Conservation (phyloP, 2,113 vertebrate genomes). For the Petaurus breviceps region DNA sequence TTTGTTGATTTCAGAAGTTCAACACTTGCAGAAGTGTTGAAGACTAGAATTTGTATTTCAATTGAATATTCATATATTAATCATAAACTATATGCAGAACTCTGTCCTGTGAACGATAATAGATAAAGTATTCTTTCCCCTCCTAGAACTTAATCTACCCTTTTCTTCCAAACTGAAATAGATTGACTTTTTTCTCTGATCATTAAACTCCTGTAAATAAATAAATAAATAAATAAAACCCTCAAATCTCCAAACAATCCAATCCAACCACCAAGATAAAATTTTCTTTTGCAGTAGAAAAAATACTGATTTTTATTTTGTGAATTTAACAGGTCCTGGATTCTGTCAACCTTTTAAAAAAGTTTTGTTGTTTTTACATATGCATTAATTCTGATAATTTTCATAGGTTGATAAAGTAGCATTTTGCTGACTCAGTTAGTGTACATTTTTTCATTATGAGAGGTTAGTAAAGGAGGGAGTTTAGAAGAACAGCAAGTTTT, state of each 20-base stretch:
- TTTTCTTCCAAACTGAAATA: background rate
- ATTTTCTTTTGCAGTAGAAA: constrained; percentile 3
- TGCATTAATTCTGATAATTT: constrained; percentile 62
- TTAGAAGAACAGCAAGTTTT: constrained; percentile 76
- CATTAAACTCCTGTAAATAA: constrained; percentile 5
- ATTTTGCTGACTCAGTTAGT: constrained; percentile 73
- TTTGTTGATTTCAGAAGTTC: constrained; percentile 48
- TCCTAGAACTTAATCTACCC: background rate
- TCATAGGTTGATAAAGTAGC: constrained; percentile 75
- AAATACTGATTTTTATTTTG: background rate
- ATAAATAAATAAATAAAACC: background rate
- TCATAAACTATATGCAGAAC: background rate
- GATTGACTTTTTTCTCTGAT: constrained; percentile 19
- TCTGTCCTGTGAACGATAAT: background rate
- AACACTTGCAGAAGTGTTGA: constrained; percentile 24
- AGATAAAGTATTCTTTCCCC: background rate
- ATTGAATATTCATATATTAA: background rate
- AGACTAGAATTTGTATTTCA: constrained; percentile 21
- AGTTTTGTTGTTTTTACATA: constrained; percentile 55
- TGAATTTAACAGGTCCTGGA: background rate
- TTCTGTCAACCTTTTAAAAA: background rate
- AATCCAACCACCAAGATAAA: background rate
- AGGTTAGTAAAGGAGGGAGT: constrained; percentile 81
- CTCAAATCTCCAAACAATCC: background rate
- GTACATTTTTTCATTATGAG: constrained; percentile 71